phyloP scores from a whole-genome alignment of 2,888 invertebrate species.

The Melipona bicolor region DNA sequence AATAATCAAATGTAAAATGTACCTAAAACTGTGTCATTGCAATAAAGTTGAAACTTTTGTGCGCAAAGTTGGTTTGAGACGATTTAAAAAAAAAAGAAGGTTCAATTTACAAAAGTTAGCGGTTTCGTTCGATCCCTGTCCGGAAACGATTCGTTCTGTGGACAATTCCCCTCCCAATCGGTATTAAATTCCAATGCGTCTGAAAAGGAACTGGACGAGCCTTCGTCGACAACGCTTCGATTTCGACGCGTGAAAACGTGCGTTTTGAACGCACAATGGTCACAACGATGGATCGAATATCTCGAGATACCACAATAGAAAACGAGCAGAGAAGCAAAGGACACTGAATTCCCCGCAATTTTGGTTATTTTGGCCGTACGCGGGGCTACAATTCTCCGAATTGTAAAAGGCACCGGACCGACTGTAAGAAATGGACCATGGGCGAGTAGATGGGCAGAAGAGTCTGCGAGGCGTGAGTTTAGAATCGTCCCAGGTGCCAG shows the following conservation, averaged over 20 bases:
- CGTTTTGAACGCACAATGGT: slow-evolving; percentile 15
- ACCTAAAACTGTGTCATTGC: too few species aligned
- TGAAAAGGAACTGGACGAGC: slow-evolving; percentile 46
- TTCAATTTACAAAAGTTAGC: too few species aligned
- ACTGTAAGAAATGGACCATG: slow-evolving; percentile 60
- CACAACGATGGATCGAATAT: slow-evolving; percentile 12
- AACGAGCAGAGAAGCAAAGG: slow-evolving; percentile 1
- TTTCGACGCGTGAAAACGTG: slow-evolving; percentile 36
- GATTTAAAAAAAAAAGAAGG: too few species aligned
- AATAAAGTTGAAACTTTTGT: too few species aligned
- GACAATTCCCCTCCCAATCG: slow-evolving; percentile 54
- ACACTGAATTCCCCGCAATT: slow-evolving; percentile 64
- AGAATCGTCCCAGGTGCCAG: slow-evolving; percentile 55
- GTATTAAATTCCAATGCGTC: slow-evolving; percentile 66
- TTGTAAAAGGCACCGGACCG: slow-evolving; percentile 38
- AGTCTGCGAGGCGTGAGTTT: slow-evolving; percentile 66
- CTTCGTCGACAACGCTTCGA: slow-evolving; percentile 34
- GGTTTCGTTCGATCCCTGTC: too few species aligned
- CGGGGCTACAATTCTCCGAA: slow-evolving; percentile 22
- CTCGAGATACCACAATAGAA: slow-evolving; percentile 41
- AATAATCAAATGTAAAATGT: too few species aligned
- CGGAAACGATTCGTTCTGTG: slow-evolving; percentile 47
- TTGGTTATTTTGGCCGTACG: slow-evolving; percentile 55
- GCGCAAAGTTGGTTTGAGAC: too few species aligned
- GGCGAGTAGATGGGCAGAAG: slow-evolving; percentile 27